phyloP scores from a whole-genome alignment of 64 coral and sea anemone species.

The Porites lutea region DNA sequence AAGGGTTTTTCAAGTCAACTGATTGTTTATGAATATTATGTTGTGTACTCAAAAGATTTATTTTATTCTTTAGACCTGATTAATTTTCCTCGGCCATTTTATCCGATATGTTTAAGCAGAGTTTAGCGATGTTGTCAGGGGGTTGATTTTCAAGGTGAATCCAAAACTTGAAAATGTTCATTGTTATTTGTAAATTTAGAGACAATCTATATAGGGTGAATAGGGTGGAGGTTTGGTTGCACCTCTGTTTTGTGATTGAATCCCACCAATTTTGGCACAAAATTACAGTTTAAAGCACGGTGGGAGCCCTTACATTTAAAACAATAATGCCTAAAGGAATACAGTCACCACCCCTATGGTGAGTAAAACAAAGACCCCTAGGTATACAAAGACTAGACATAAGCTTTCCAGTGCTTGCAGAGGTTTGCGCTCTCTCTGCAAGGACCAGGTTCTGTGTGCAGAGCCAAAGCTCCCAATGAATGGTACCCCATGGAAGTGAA shows the following conservation, averaged over 20 bases:
- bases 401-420: conserved; percentile 14
- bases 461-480: too few relatives aligned
- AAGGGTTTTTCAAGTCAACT: too few relatives aligned
- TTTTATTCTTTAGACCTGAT: too few relatives aligned
- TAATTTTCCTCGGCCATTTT: too few relatives aligned
- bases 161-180: too few relatives aligned
- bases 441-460: neutral
- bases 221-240: neutral
- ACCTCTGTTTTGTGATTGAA: conserved; percentile 19
- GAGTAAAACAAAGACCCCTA: conserved; percentile 46
- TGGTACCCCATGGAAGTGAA: conserved; percentile 41
- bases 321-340: conserved; percentile 48
- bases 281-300: conserved; percentile 19
- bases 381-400: conserved; percentile 33
- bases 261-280: conserved; percentile 17
- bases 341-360: conserved; percentile 60
- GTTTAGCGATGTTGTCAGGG: too few relatives aligned
- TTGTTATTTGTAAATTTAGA: too few relatives aligned
- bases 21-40: too few relatives aligned
- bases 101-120: too few relatives aligned
- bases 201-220: neutral
- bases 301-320: conserved; percentile 51
- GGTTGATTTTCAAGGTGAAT: too few relatives aligned
- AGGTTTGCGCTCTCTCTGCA: conserved; percentile 3
- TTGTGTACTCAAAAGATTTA: too few relatives aligned